Base-by-base conservation (phyloP, 2,888 invertebrate genomes). In the Pristionchus maxplancki region DNA sequence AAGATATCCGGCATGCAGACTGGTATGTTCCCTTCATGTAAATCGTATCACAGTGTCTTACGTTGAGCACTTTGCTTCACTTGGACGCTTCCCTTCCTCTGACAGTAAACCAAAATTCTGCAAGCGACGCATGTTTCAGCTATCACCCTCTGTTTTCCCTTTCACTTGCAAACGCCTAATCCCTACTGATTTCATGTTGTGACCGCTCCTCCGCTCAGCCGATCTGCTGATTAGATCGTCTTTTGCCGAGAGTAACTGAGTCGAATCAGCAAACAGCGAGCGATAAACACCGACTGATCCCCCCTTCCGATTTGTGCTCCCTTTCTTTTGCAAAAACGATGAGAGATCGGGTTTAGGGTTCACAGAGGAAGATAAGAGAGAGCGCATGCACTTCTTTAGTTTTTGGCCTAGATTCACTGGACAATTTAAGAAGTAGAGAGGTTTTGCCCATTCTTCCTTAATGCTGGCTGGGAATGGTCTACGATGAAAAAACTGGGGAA, bases 1-100 rank as follows among this genome's bases (percentile, higher is more conserved):
- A 94, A 94, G 88, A 94, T 94, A 90, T 91, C 91, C 17, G 88
- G 93, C 31, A 93, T 94, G 15, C 94, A 94, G 88, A 90, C 91
- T 88, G 93, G 93, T 91, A 34, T 24, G 71, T 20, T 11, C 5
- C 20, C 8, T 1, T 71, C 20, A 31, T 8, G 31, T 37, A 11
- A 62, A 44, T 44, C n/a, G 44, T 44, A 44, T 11, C 11, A 9
- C 44, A 44, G 44, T 44, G 44, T 44, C 6, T 6, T 44, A 44
- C 6, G 11, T 44, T 44, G 44, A 44, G 44, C 44, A 44, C 44
- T 44, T 44, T 44, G n/a, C n/a, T n/a, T n/a, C n/a, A n/a, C n/a
- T n/a, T n/a, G n/a, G n/a, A n/a, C n/a, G n/a, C n/a, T n/a, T n/a
- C n/a, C n/a, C n/a, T n/a, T n/a, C n/a, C n/a, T n/a, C n/a, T n/a